Conservation (phyloP, 1,140 invertebrate species). For the Panagrolaimus sp. region DNA sequence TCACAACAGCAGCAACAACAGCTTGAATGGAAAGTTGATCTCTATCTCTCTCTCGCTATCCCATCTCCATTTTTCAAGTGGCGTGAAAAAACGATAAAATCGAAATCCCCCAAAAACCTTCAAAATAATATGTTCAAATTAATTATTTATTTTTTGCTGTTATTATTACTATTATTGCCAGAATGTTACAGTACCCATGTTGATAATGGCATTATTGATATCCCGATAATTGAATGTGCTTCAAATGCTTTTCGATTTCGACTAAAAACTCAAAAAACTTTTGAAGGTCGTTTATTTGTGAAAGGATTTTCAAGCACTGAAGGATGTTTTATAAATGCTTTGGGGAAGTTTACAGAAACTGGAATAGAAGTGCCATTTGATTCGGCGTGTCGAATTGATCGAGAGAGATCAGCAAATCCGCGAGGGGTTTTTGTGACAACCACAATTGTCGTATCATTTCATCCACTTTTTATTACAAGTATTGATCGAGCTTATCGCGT, state of each 20-base stretch:
- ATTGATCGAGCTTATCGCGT: slow-evolving; percentile 39
- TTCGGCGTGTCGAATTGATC: neutral
- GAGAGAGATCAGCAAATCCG: slow-evolving; percentile 36
- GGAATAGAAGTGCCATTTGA: slow-evolving; percentile 4
- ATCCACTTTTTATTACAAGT: slow-evolving; percentile 39
- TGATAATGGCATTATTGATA: neutral
- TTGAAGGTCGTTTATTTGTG: neutral
- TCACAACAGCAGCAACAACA: too few species aligned
- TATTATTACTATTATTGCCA: too few species aligned
- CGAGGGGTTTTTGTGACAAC: slow-evolving; percentile 33
- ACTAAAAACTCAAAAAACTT: neutral
- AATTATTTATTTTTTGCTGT: too few species aligned
- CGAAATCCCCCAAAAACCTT: too few species aligned
- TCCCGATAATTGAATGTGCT: slow-evolving; percentile 1
- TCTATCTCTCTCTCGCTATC: too few species aligned
- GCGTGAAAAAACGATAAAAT: too few species aligned
- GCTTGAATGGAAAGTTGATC: too few species aligned
- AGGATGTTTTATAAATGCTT: neutral
- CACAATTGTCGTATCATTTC: slow-evolving; percentile 37
- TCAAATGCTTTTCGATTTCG: neutral
- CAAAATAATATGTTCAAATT: too few species aligned
- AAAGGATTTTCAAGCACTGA: neutral
- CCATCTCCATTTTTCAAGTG: too few species aligned
- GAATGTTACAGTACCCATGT: too few species aligned
- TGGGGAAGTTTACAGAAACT: neutral